Evolutionary conservation across 2,797 vertebrate species (phyloP).

Genomic region (Agapornis canus): DNA sequence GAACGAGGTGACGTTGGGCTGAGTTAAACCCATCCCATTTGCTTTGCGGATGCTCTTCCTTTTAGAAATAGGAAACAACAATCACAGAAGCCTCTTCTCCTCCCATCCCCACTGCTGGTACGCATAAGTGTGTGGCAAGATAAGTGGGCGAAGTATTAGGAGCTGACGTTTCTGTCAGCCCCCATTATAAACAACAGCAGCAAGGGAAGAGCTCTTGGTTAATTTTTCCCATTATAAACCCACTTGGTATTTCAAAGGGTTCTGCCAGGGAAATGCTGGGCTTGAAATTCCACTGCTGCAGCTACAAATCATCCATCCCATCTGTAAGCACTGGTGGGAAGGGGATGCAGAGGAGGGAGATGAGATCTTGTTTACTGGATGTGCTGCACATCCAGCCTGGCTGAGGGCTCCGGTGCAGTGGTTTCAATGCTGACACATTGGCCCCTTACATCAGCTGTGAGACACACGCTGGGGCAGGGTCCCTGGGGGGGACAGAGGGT

Average conservation of each 20-base stretch:
- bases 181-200: slow-evolving; percentile 47
- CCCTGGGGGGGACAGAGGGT: not conserved
- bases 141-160: slow-evolving; percentile 39
- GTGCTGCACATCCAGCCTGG: not conserved
- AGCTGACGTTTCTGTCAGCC: slow-evolving; percentile 22
- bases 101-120: not conserved
- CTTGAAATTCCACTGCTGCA: not conserved
- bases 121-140: slow-evolving; percentile 31
- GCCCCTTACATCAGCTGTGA: not conserved
- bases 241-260: slow-evolving; percentile 6
- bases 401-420: accelerated
- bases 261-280: not conserved
- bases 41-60: not conserved
- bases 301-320: not conserved
- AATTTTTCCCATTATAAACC: slow-evolving; percentile 46
- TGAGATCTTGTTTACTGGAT: not conserved
- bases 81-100: not conserved
- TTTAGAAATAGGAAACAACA: slow-evolving; percentile 16
- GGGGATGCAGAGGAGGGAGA: not conserved
- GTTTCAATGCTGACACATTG: not conserved
- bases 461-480: not conserved
- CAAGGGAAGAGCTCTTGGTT: slow-evolving; percentile 17
- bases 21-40: not conserved
- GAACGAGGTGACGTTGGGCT: not conserved
- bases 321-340: not conserved